Conservation (phyloP, 2,888 invertebrate species). For the Acrobasis repandana region DNA sequence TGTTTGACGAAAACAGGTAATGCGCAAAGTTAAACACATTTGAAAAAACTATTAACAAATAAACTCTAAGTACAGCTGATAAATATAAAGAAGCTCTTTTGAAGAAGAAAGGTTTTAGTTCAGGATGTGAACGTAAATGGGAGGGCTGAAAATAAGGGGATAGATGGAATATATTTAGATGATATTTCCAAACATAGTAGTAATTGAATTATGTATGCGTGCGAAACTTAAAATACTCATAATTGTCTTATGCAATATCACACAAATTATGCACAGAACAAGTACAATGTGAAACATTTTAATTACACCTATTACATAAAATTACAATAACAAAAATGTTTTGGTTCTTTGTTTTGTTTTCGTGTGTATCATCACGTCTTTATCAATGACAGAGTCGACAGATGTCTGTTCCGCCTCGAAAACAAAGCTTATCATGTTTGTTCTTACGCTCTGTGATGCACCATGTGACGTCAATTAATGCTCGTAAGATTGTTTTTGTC, state of each 20-base stretch:
- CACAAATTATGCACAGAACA: neutral
- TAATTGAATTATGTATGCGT: slow-evolving; percentile 1
- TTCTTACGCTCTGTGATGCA: slow-evolving; percentile 3
- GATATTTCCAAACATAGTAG: neutral
- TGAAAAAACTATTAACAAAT: too few relatives aligned
- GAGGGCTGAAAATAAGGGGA: too few relatives aligned
- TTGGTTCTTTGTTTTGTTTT: slow-evolving; percentile 18
- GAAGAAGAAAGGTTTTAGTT: too few relatives aligned
- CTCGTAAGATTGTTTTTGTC: slow-evolving; percentile 2
- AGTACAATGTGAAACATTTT: neutral
- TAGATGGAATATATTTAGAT: neutral
- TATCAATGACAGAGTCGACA: slow-evolving; percentile 13
- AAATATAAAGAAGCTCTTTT: too few relatives aligned
- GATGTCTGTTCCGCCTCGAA: slow-evolving; percentile 14
- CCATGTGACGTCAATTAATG: slow-evolving; percentile 14
- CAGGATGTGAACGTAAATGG: too few relatives aligned
- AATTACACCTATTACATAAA: slow-evolving; percentile 10
- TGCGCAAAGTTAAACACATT: too few relatives aligned
- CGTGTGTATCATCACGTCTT: slow-evolving; percentile 16
- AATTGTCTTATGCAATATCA: neutral
- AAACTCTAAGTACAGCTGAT: too few relatives aligned
- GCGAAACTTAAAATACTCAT: neutral
- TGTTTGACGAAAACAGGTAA: too few relatives aligned
- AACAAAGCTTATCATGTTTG: slow-evolving; percentile 17
- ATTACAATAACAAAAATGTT: neutral